A percentile compares a stretch with the other conserved stretches of the same genome.
These are phyloP conservation scores for Euschistus heros DNA, from an alignment of 1,140 invertebrate species.

Conservation along the genomic window DNA sequence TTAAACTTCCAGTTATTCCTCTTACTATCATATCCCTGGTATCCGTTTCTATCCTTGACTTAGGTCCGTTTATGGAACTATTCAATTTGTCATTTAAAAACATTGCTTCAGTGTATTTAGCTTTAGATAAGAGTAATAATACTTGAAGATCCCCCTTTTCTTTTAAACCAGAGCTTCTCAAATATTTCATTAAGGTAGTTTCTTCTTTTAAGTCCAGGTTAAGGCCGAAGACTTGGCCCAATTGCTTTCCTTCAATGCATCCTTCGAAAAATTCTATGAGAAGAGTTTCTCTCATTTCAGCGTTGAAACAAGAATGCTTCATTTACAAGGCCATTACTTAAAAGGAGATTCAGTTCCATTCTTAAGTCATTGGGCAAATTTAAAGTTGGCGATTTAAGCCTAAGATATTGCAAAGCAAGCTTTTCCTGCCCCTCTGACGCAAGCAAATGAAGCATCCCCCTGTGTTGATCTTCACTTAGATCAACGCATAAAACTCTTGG, in stretches of 20 bases:
- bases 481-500: background rate
- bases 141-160: background rate
- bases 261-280: conserved; percentile 4
- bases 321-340: conserved; percentile 3
- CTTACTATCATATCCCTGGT: conserved; percentile 7
- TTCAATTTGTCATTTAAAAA: conserved; percentile 15
- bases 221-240: background rate
- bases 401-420: conserved; percentile 8
- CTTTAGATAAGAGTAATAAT: background rate
- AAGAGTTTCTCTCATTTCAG: background rate
- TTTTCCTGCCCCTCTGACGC: background rate
- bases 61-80: background rate
- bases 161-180: background rate
- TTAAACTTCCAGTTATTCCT: background rate
- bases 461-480: conserved; percentile 1
- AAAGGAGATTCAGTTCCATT: conserved; percentile 4
- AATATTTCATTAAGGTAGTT: background rate
- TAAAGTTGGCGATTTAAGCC: background rate
- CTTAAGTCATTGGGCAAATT: background rate
- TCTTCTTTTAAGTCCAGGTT: background rate
- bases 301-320: conserved; percentile 11
- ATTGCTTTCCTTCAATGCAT: background rate
- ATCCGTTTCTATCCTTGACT: background rate
- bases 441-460: background rate
- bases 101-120: conserved; percentile 9